A percentile compares a stretch with the other conserved stretches of the same genome.
Evolutionary conservation across 2,888 invertebrate species (phyloP).

Genomic region (Timandra comae): DNA sequence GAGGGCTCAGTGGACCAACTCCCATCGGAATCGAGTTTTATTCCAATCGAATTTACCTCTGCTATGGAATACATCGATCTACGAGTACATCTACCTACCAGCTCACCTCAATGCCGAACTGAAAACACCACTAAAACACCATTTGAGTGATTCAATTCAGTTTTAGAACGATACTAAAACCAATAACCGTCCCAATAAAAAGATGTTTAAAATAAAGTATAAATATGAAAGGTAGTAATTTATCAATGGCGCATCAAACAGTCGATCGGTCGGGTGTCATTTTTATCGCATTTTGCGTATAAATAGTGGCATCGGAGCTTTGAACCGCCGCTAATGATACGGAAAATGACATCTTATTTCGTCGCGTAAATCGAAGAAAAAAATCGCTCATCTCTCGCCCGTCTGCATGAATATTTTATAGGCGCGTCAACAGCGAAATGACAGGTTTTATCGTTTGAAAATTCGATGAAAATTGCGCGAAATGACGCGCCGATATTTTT

Average conservation of each 20-base stretch:
- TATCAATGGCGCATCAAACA: constrained; percentile 74
- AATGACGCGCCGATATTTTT: constrained; percentile 76
- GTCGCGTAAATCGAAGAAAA: constrained; percentile 75
- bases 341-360: constrained; percentile 78
- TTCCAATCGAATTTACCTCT: constrained; percentile 63
- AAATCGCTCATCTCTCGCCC: constrained; percentile 73
- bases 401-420: constrained; percentile 76
- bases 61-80: constrained; percentile 37
- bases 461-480: constrained; percentile 74
- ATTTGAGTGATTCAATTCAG: constrained; percentile 9
- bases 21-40: constrained; percentile 52
- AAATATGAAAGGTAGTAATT: constrained; percentile 67
- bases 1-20: constrained; percentile 61
- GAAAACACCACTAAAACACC: constrained; percentile 7
- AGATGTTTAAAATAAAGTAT: constrained; percentile 47
- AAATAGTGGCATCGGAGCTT: constrained; percentile 71
- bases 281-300: constrained; percentile 76
- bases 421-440: constrained; percentile 76
- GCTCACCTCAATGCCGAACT: constrained; percentile 18
- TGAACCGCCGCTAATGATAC: constrained; percentile 74
- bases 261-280: constrained; percentile 72
- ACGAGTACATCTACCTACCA: constrained; percentile 10
- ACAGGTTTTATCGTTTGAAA: constrained; percentile 78
- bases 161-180: constrained; percentile 7
- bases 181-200: constrained; percentile 31